Percentiles rank a stretch among this genome's conserved stretches.
Conservation (phyloP, 2,888 invertebrate genomes). For the Amphipyra berbera region DNA sequence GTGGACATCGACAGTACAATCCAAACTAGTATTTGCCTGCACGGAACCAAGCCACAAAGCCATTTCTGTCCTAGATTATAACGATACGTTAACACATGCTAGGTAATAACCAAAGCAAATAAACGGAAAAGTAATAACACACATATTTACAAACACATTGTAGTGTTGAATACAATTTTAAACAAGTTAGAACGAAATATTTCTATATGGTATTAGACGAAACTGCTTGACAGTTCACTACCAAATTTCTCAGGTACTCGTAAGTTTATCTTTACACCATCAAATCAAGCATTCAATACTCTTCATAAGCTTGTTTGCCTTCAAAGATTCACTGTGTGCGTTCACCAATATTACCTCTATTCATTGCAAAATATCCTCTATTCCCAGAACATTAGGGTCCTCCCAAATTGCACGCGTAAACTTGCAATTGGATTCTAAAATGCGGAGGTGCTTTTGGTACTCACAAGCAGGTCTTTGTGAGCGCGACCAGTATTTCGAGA, state of each 20-base stretch:
- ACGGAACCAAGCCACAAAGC: constrained; percentile 28
- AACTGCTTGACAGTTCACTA: constrained; percentile 26
- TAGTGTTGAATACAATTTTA: constrained; percentile 27
- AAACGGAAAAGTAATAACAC: constrained; percentile 37
- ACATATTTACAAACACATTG: constrained; percentile 34
- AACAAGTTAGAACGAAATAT: constrained; percentile 18
- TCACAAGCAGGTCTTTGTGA: constrained; percentile 86
- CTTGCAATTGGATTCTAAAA: constrained; percentile 81
- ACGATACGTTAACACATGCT: constrained; percentile 35
- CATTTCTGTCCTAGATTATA: constrained; percentile 46
- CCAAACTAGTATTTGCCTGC: constrained; percentile 31
- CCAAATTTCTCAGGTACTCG: constrained; percentile 55
- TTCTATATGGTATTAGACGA: constrained; percentile 14
- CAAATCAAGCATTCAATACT: constrained; percentile 82
- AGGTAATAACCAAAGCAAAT: constrained; percentile 42
- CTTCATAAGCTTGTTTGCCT: constrained; percentile 85
- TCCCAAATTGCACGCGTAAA: constrained; percentile 67
- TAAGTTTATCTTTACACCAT: constrained; percentile 70
- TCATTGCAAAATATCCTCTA: constrained; percentile 75
- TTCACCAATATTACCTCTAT: constrained; percentile 54
- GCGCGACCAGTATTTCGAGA: constrained; percentile 75
- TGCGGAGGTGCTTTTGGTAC: constrained; percentile 85
- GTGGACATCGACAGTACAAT: constrained; percentile 24
- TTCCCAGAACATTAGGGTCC: constrained; percentile 64
- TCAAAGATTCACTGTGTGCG: constrained; percentile 76